A percentile compares a stretch with the other conserved stretches of the same genome.
phyloP scores from a whole-genome alignment of 2,113 vertebrate species.

The Halichoeres trimaculatus region DNA sequence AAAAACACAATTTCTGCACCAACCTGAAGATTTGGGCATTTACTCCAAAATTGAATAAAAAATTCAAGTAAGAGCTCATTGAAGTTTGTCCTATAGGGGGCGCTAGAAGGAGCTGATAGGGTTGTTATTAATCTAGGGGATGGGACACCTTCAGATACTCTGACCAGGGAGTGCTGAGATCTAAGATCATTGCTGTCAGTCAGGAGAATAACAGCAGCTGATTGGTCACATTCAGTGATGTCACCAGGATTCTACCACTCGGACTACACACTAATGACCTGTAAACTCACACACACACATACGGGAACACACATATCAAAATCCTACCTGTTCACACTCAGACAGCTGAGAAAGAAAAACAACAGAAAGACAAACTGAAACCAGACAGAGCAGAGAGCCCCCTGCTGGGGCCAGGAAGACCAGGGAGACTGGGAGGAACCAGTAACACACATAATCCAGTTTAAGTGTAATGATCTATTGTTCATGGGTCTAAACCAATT shows the following conservation, averaged over 20 bases:
- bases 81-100: background rate
- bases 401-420: background rate
- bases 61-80: background rate
- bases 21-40: background rate
- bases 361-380: conserved; percentile 60
- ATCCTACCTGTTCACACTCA: conserved; percentile 90
- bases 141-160: background rate
- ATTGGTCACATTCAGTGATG: conserved; percentile 2
- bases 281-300: conserved; percentile 21
- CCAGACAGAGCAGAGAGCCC: background rate
- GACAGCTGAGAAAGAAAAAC: conserved; percentile 89
- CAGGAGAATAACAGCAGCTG: conserved; percentile 6
- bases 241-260: conserved; percentile 8
- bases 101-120: background rate
- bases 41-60: background rate
- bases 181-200: background rate
- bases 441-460: too few relatives aligned
- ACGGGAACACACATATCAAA: conserved; percentile 71
- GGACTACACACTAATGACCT: conserved; percentile 25
- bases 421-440: too few relatives aligned
- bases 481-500: too few relatives aligned
- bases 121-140: too few relatives aligned
- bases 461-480: too few relatives aligned
- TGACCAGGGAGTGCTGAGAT: background rate
- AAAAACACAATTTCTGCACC: background rate